Base-by-base conservation (phyloP, 2,113 vertebrate species). In the Mola mola region DNA sequence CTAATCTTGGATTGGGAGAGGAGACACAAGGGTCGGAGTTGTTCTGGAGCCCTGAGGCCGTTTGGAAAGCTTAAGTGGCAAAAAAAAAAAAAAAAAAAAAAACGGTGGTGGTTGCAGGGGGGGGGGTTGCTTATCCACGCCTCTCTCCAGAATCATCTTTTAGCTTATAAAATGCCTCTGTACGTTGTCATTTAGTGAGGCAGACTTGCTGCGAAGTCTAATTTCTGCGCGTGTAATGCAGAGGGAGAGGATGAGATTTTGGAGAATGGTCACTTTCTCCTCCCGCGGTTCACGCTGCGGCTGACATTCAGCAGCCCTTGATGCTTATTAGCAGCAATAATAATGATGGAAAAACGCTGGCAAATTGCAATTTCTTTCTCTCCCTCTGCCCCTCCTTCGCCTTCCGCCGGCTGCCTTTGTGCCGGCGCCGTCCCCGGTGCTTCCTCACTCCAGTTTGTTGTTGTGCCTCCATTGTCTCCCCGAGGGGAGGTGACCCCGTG, bases 1-100 rank as follows among this genome's bases (percentile, higher is more conserved):
- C 91, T 92, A 91, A 91, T 92, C 91, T 89, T 84, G 90, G 89
- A 90, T 91, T 92, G 90, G 84, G 88, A 88, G 85, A 84, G 82
- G 83, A 88, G 87, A 85, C 87, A 86, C 87, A 86, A 88, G 84
- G 90, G 87, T 86, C 81, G 79, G 85, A 87, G 88, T 87, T 88
- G 87, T 89, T 91, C 84, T 64, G 72, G 78, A 88, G 88, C 85
- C 88, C 84, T 12, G 69, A 81, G 87, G 85, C 86, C 78, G 52
- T 81, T 87, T 87, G 88, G 87, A 87, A 85, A 89, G 88, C 89
- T 89, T 90, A 89, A 84, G 80, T 81, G 87, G 75, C 68, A 56
- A 66, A 84, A 69, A 66, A 84, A 51, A 33, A 25, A 36, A 64
- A 85, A 57, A 37, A 29, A 34, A 37, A 44, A 33, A 47, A 49